These are phyloP conservation scores for Zaprionus africanus DNA, from an alignment of 1,140 invertebrate species.

Conservation along the genomic window DNA sequence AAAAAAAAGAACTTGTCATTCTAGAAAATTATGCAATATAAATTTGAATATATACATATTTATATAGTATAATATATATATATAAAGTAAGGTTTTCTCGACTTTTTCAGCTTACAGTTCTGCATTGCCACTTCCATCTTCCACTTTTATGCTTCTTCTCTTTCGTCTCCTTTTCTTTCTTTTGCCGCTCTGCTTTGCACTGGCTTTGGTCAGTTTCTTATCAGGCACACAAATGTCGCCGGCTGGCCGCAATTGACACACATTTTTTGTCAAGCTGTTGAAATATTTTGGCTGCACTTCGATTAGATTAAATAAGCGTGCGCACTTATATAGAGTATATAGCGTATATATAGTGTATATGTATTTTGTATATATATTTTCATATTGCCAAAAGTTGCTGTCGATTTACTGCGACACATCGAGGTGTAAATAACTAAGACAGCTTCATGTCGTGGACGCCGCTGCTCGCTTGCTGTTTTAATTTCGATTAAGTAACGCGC, in stretches of 20 bases:
- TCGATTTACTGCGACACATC: slow-evolving; percentile 13
- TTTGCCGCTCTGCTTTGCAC: not conserved
- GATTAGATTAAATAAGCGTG: slow-evolving; percentile 42
- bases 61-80: not conserved
- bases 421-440: slow-evolving; percentile 39
- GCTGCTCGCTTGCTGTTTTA: slow-evolving; percentile 56
- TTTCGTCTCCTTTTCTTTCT: not conserved
- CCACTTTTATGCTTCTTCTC: not conserved
- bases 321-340: not conserved
- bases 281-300: slow-evolving; percentile 40
- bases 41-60: not conserved
- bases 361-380: not conserved
- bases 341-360: not conserved
- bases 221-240: not conserved
- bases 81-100: not conserved
- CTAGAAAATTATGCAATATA: not conserved
- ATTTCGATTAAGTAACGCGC: slow-evolving; percentile 68
- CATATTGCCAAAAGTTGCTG: not conserved
- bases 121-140: not conserved
- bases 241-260: slow-evolving; percentile 35
- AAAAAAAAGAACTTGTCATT: not conserved
- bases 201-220: slow-evolving; percentile 12
- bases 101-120: not conserved
- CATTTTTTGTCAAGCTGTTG: slow-evolving; percentile 15
- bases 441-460: slow-evolving; percentile 26